Base-by-base conservation (phyloP, 2,113 vertebrate genomes). In the Paedocypris sp. region DNA sequence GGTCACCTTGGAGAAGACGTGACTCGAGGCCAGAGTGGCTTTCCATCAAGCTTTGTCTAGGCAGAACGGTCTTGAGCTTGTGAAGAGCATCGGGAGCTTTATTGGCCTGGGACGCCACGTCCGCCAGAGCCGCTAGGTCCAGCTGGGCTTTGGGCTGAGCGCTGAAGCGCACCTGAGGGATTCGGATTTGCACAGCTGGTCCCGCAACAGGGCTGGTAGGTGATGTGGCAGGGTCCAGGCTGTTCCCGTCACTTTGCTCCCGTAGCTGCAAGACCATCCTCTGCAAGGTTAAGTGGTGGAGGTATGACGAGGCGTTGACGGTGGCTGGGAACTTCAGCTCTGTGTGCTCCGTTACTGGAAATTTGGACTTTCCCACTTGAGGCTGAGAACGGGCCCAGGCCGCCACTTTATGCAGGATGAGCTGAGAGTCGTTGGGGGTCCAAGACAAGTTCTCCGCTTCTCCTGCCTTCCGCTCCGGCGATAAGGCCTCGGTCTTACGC, bases 331-430 rank as follows among this genome's bases (percentile, higher is more conserved):
- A 85, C 78, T 80, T 86, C 80, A 88, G 88, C 82, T 89, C 86
- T 68, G 82, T 85, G 79, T 81, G 85, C 79, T 95, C 90, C 76
- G 84, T 81, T 5, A 41, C 47, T 78, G 85, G 79, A 79, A 71
- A 83, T 77, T 78, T 85, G 80, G 85, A 88, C 67, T 84, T 83
- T 11, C 76, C 78, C 29, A 49, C 56, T 80, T 90, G 87, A 75
- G 84, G 85, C 83, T 90, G 88, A 80, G 88, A 85, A 79, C 81
- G 85, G 73, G 88, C 91, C 93, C 95, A 95, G 31, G 89, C 85
- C 66, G 92, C 91, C 82, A 96, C 94, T 79, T 93, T 95, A 79
- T 94, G 94, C 74, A 98, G 85, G 68, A 93, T 88, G 58, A 91
- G 89, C 77, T 88, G 89, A 64, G 92, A 88, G 81, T 98, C 91